These are phyloP conservation scores for Epinotia demarniana DNA, from an alignment of 2,888 invertebrate genomes.

Conservation along the genomic window DNA sequence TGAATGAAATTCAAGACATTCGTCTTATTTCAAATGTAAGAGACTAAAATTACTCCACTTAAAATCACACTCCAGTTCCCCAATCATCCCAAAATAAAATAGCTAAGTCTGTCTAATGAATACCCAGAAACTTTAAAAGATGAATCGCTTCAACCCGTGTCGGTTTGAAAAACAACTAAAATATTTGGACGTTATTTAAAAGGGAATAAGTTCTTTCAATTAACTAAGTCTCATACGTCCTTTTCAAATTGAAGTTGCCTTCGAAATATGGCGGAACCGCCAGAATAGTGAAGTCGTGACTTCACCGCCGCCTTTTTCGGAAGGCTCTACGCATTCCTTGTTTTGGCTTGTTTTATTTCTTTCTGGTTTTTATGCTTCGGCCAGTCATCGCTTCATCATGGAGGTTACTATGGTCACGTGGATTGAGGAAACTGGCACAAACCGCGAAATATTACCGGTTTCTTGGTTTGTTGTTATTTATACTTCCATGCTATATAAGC, in stretches of 20 bases:
- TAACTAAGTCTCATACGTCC: slow-evolving; percentile 46
- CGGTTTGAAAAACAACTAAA: slow-evolving; percentile 23
- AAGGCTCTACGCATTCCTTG: slow-evolving; percentile 63
- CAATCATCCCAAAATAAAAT: slow-evolving; percentile 17
- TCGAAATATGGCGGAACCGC: slow-evolving; percentile 60
- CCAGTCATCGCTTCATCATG: slow-evolving; percentile 36
- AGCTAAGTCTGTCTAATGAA: slow-evolving; percentile 19
- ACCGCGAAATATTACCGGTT: slow-evolving; percentile 16
- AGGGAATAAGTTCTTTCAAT: background rate
- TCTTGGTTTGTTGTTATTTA: background rate
- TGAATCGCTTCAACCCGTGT: too few relatives aligned
- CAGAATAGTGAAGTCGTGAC: slow-evolving; percentile 66
- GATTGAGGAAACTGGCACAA: slow-evolving; percentile 1
- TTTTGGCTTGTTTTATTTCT: slow-evolving; percentile 54
- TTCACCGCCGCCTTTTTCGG: slow-evolving; percentile 70
- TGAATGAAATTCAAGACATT: background rate
- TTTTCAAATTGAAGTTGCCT: slow-evolving; percentile 46
- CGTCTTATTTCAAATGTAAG: background rate
- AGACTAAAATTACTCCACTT: background rate
- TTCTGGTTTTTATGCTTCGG: slow-evolving; percentile 47
- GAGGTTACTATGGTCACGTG: background rate
- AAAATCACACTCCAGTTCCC: background rate
- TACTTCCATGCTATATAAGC: too few relatives aligned
- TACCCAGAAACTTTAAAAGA: slow-evolving; percentile 37
- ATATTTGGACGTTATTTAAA: background rate